Evolutionary conservation across 2,888 invertebrate genomes (phyloP).

Genomic region (Ichneumon xanthorius): DNA sequence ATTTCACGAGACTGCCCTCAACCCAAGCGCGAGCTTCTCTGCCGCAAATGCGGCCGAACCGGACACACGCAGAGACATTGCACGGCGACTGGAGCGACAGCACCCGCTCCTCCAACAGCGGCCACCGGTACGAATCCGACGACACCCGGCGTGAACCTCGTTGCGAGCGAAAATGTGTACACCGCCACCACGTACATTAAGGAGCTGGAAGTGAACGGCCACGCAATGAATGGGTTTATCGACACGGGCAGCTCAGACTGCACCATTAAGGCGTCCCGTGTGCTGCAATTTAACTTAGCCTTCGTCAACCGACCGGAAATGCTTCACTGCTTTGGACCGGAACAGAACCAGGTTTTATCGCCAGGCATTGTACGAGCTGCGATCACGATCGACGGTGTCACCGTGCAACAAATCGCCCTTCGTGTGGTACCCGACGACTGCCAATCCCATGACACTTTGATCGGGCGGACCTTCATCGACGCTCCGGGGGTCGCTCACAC

Average conservation of each 20-base stretch:
- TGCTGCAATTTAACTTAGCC: slow-evolving; percentile 39
- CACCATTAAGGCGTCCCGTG: slow-evolving; percentile 62
- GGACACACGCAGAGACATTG: slow-evolving; percentile 19
- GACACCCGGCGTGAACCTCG: not conserved
- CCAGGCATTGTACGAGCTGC: not conserved
- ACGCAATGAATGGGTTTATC: slow-evolving; percentile 50
- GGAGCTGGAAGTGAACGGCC: slow-evolving; percentile 12
- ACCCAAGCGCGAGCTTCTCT: not conserved
- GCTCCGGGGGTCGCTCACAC: slow-evolving; percentile 7
- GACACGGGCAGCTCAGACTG: slow-evolving; percentile 73
- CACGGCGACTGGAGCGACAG: not conserved
- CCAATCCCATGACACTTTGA: slow-evolving; percentile 35
- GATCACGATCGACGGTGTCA: slow-evolving; percentile 35
- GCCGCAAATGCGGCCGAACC: not conserved
- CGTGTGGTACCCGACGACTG: slow-evolving; percentile 44
- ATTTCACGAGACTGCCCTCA: slow-evolving; percentile 9
- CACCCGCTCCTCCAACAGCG: too few species aligned
- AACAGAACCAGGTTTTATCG: slow-evolving; percentile 10
- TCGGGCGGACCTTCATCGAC: slow-evolving; percentile 27
- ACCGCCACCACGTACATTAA: slow-evolving; percentile 21
- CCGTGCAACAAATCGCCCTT: not conserved
- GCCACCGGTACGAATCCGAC: not conserved
- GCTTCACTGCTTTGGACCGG: slow-evolving; percentile 23
- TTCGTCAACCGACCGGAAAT: slow-evolving; percentile 5
- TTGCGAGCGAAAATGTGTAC: slow-evolving; percentile 4